Percentiles rank a stretch among this genome's conserved stretches.
Evolutionary conservation across 2,888 invertebrate species (phyloP).

Genomic region (Alloplasta piceator): DNA sequence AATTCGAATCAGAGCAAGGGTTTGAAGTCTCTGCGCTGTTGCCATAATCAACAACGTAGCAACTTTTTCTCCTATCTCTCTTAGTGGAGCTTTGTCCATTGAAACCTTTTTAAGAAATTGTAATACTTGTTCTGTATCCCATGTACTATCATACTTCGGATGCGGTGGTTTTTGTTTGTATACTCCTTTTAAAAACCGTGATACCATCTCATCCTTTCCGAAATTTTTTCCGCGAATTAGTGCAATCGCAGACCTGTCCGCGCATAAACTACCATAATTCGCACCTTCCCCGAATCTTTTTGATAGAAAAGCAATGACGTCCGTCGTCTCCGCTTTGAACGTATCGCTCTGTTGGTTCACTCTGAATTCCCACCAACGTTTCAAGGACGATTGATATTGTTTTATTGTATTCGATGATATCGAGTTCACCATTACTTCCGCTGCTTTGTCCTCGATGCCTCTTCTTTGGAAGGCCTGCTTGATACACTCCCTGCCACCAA

Average conservation of each 20-base stretch:
- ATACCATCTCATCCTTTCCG: background rate
- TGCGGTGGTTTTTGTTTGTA: slow-evolving; percentile 47
- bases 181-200: slow-evolving; percentile 12
- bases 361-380: slow-evolving; percentile 30
- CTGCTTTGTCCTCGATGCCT: slow-evolving; percentile 28
- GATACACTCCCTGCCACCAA: background rate
- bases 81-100: too few species aligned
- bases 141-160: slow-evolving; percentile 68
- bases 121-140: slow-evolving; percentile 66
- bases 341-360: slow-evolving; percentile 39
- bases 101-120: too few species aligned
- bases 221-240: slow-evolving; percentile 59
- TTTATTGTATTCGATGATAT: slow-evolving; percentile 15
- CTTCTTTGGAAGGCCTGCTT: slow-evolving; percentile 40
- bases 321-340: background rate
- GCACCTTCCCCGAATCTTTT: slow-evolving; percentile 50
- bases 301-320: slow-evolving; percentile 51
- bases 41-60: too few species aligned
- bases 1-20: slow-evolving; percentile 28
- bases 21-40: too few species aligned
- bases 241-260: slow-evolving; percentile 67
- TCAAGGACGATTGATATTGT: slow-evolving; percentile 14
- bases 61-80: too few species aligned
- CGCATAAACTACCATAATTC: slow-evolving; percentile 68
- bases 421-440: slow-evolving; percentile 35